Evolutionary conservation across 2,888 invertebrate genomes (phyloP).

Genomic region (Spisula solida): DNA sequence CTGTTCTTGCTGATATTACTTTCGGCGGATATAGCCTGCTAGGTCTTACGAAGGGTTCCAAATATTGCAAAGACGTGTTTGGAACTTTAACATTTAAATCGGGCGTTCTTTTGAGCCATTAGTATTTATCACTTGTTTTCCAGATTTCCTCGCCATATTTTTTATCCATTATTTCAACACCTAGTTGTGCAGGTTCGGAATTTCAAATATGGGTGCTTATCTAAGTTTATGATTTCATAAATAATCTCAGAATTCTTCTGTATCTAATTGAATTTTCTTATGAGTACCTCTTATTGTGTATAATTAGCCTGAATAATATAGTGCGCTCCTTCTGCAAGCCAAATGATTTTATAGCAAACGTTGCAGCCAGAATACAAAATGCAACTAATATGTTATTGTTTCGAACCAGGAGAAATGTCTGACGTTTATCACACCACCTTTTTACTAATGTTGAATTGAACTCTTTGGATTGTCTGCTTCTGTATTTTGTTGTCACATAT

Average conservation of each 20-base stretch:
- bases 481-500: neutral
- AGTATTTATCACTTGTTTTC: neutral
- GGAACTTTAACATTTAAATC: neutral
- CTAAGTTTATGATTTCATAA: conserved; percentile 10
- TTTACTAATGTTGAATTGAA: neutral
- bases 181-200: neutral
- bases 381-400: neutral
- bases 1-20: no score
- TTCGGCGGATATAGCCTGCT: neutral
- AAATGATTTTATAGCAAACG: neutral
- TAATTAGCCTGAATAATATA: conserved; percentile 20
- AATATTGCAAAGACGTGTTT: neutral
- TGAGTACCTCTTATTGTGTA: neutral
- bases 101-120: neutral
- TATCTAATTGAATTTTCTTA: conserved; percentile 20
- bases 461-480: neutral
- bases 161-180: neutral
- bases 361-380: neutral
- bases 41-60: neutral
- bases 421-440: neutral
- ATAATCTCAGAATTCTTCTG: neutral
- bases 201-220: conserved; percentile 1
- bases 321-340: neutral
- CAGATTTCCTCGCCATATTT: neutral
- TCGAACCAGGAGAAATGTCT: neutral